These are phyloP conservation scores for Platichthys flesus DNA, from an alignment of 2,113 vertebrate genomes.

Conservation along the genomic window DNA sequence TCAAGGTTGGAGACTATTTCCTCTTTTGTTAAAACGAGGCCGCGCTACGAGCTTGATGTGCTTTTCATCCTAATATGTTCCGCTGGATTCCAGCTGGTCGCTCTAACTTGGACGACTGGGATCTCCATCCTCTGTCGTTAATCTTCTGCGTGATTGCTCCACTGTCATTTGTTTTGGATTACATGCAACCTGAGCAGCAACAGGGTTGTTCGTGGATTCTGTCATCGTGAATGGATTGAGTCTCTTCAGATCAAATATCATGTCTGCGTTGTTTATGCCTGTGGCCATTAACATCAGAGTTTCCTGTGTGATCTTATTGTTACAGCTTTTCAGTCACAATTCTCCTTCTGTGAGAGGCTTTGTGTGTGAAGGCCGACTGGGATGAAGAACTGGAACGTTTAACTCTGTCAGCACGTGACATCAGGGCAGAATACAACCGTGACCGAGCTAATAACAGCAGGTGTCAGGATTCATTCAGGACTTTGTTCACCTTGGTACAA, in stretches of 20 bases:
- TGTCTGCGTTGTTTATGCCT: not conserved
- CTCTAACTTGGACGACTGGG: conserved; percentile 3
- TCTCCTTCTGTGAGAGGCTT: too few species aligned
- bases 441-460: too few species aligned
- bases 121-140: conserved; percentile 23
- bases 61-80: conserved; percentile 13
- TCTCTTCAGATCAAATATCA: not conserved
- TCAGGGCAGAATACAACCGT: too few species aligned
- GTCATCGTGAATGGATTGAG: not conserved
- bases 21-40: not conserved
- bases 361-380: too few species aligned
- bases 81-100: conserved; percentile 9
- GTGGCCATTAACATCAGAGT: not conserved
- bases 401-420: too few species aligned
- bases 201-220: not conserved
- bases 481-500: too few species aligned
- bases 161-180: conserved; percentile 30
- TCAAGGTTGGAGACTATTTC: not conserved
- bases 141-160: conserved; percentile 37
- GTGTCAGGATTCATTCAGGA: too few species aligned
- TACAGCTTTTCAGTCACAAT: not conserved
- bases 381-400: too few species aligned
- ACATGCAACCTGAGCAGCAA: conserved; percentile 17
- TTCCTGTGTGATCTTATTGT: not conserved
- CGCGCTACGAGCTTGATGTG: not conserved